Base-by-base conservation (phyloP, 2,113 vertebrate genomes). In the Pampusana beccarii region DNA sequence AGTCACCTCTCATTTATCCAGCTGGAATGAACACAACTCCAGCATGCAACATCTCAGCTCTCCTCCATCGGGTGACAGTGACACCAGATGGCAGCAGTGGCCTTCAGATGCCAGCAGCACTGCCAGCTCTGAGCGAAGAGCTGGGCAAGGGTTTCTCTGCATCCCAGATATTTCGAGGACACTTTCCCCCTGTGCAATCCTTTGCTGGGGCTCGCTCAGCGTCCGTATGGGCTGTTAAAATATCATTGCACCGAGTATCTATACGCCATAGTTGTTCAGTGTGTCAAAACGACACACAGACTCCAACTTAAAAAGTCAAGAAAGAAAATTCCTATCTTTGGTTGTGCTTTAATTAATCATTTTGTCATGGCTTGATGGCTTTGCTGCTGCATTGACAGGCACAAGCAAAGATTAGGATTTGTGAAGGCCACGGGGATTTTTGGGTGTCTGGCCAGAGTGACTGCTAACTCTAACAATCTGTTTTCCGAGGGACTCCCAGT, bases 71-170 rank as follows among this genome's bases (percentile, higher is more conserved):
- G 34, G 56, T 86, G 88, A 65, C 67, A 80, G 24, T 31, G 94
- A 94, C 98, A 98, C 95, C 96, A 99, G 99, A 98, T 99, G 99
- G 99, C 99, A 99, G 98, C 98, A 98, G 98, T 98, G 98, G 97
- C 98, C 98, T 99, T 98, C 86, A 80, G 80, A 97, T 79, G 15
- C 31, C 48, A 64, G 58, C 57, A 81, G 64, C 6, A 1, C 44
- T 6, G 66, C 67, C 65, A 14, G 77, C 78, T 64, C 72, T 5
- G 44, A n/a, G 44, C 2, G 5, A 72, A 17, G 53, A 24, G 4
- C 29, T 9, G 0, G 44, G 42, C 1, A 10, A 58, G 19, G 5
- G 18, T 33, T 89, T 36, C 58, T 72, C 69, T 50, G 36, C 69
- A 51, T 60, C 54, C 13, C 24, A 8, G 51, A 13, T 65, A 46